Base-by-base conservation (phyloP, 2,888 invertebrate genomes). In the Scotopteryx bipunctaria region DNA sequence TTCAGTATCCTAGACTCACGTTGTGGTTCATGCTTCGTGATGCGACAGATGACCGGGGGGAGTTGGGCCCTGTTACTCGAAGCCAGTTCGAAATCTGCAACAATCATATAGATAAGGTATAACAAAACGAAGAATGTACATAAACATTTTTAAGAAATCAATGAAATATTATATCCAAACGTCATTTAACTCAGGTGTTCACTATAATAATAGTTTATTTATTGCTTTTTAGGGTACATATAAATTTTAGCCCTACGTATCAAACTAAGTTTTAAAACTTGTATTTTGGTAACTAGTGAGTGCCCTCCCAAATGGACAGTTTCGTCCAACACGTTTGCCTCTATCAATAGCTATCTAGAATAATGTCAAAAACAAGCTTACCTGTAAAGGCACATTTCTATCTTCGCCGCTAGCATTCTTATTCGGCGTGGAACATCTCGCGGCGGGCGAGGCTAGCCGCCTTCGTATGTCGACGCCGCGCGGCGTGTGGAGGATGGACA, bases 11-110 rank as follows among this genome's bases (percentile, higher is more conserved):
- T 15, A 89, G 83, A 66, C 90, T 89, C 14, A 84, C 83, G 61
- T 89, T 91, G 49, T 88, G 86, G 41, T 77, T 73, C 15, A 83
- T 70, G 56, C 78, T 81, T 50, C 76, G 83, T 17, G 81, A 67
- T 0, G 82, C 81, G 5, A 79, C 63, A 27, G 86, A 82, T 0
- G 84, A 77, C 3, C 89, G 80, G 2, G 93, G 93, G 0, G 93
- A 93, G 68, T 93, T 92, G 1, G 90, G 87, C 1, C 93, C 93
- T 0, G 93, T 93, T 47, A 93, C 90, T 16, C 93, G 82, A 2
- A 92, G 71, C 93, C 93, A 93, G 42, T 79, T 86, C 1, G 91
- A 89, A 0, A 90, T 76, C 86, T 91, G 78, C 1, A 31, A 43
- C 0, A 25, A 1, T n/a, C n/a, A n/a, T n/a, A n/a, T n/a, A n/a